Conservation (phyloP, 2,113 vertebrate genomes). For the Numenius arquata region DNA sequence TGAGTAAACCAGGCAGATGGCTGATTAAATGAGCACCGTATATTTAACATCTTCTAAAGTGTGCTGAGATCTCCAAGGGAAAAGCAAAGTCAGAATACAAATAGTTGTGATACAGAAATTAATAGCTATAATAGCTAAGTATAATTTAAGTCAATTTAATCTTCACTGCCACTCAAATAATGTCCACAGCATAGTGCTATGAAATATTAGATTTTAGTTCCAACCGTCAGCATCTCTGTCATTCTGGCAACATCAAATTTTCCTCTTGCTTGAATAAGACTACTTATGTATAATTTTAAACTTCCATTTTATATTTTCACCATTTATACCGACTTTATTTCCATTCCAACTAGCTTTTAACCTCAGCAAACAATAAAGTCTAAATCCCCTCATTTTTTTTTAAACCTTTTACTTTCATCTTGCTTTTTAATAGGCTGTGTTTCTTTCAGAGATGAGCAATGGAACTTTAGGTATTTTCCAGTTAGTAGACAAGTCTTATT, state of each 20-base stretch:
- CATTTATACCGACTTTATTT: background rate
- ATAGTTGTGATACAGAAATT: background rate
- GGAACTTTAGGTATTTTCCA: background rate
- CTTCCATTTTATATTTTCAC: background rate
- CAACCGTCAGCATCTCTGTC: background rate
- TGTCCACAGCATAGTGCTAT: background rate
- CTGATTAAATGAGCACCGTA: background rate
- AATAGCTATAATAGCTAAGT: background rate
- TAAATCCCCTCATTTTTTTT: background rate
- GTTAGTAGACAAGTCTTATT: background rate
- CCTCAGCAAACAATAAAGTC: background rate
- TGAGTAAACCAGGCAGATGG: background rate
- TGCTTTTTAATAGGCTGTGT: background rate
- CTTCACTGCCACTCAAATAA: background rate
- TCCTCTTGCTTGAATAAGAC: background rate
- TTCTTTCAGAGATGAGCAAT: background rate
- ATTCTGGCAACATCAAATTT: background rate
- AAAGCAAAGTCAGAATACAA: background rate
- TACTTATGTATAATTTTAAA: background rate
- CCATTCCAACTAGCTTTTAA: background rate
- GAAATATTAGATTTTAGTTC: background rate
- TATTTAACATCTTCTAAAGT: background rate
- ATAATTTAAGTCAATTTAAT: background rate
- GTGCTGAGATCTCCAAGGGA: background rate
- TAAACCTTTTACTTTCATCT: background rate